phyloP scores from a whole-genome alignment of 1,140 invertebrate genomes.

The Antheraea pernyi region DNA sequence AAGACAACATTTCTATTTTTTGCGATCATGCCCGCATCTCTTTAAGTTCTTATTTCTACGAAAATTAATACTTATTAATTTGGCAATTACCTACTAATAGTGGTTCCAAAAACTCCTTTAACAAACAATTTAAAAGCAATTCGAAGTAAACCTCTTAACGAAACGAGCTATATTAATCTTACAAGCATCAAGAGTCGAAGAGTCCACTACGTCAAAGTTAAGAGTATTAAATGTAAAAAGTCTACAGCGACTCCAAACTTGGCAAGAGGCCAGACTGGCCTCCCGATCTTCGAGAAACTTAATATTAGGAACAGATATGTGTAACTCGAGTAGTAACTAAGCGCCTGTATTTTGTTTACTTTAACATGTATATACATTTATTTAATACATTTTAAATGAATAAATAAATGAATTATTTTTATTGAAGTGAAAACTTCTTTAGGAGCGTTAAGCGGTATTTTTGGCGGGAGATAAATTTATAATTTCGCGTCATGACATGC shows the following conservation, averaged over 20 bases:
- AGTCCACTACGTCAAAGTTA: conserved; percentile 59
- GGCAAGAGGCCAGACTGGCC: conserved; percentile 39
- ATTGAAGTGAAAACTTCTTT: too few relatives aligned
- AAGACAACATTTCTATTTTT: too few relatives aligned
- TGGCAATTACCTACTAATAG: neutral
- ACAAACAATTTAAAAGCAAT: conserved; percentile 39
- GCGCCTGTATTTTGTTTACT: neutral
- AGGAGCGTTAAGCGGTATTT: too few relatives aligned
- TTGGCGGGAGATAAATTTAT: too few relatives aligned
- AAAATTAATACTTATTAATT: neutral
- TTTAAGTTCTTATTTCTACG: neutral
- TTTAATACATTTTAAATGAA: too few relatives aligned
- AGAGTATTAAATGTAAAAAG: conserved; percentile 65
- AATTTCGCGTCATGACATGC: too few relatives aligned
- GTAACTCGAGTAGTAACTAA: neutral
- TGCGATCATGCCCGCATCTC: too few relatives aligned
- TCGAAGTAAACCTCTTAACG: conserved; percentile 61
- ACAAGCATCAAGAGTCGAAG: conserved; percentile 41
- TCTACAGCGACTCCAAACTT: conserved; percentile 34
- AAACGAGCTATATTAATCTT: conserved; percentile 66
- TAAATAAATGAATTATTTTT: too few relatives aligned
- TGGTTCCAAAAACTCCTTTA: neutral
- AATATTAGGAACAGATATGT: neutral
- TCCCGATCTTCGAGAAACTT: conserved; percentile 34
- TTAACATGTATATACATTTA: too few relatives aligned